phyloP scores from a whole-genome alignment of 2,888 invertebrate species.

The Stratiomys singularior region DNA sequence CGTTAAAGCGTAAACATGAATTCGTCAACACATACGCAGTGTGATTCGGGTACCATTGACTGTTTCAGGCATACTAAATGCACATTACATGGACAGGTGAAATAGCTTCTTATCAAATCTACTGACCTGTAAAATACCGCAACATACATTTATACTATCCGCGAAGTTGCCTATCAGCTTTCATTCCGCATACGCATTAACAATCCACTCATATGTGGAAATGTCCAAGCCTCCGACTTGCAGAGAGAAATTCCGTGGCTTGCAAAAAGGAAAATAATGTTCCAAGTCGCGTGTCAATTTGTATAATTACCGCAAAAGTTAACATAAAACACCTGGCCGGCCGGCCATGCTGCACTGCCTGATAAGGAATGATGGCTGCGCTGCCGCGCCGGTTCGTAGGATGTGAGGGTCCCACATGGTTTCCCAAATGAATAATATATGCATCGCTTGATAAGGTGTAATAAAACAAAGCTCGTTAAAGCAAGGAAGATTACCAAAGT shows the following conservation, averaged over 20 bases:
- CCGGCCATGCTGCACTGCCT: slow-evolving; percentile 17
- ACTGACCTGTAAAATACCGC: slow-evolving; percentile 36
- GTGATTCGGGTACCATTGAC: not conserved
- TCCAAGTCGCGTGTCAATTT: slow-evolving; percentile 51
- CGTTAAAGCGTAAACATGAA: too few species aligned
- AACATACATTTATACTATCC: not conserved
- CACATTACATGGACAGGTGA: slow-evolving; percentile 23
- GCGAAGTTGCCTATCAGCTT: slow-evolving; percentile 8
- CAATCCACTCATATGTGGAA: not conserved
- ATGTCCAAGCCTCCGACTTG: not conserved
- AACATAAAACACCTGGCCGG: slow-evolving; percentile 47
- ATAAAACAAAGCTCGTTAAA: not conserved
- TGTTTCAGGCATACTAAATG: not conserved
- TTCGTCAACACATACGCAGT: too few species aligned
- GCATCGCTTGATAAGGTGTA: not conserved
- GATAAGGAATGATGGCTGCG: slow-evolving; percentile 19
- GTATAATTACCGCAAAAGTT: slow-evolving; percentile 48
- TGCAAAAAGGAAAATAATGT: slow-evolving; percentile 31
- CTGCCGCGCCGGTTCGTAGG: not conserved
- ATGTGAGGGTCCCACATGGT: slow-evolving; percentile 40
- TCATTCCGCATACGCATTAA: not conserved
- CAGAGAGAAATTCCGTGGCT: slow-evolving; percentile 9
- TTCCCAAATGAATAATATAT: not conserved
- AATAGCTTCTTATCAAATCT: slow-evolving; percentile 28
- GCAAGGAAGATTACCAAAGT: not conserved